Evolutionary conservation across 2,888 invertebrate genomes (phyloP), one percentile per base, ranked within the genome.

Genomic region (Acleris holmiana): DNA sequence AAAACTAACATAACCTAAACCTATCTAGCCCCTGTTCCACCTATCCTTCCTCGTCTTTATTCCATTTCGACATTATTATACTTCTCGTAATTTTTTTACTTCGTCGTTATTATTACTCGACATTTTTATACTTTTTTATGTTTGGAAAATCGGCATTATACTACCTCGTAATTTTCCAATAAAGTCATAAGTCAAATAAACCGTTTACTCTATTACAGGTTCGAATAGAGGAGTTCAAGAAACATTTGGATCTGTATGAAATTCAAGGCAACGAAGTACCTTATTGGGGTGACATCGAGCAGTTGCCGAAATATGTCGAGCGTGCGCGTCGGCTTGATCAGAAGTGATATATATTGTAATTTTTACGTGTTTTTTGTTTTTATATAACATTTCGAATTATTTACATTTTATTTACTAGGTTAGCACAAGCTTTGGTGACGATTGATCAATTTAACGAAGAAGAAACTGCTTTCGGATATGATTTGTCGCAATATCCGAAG

Each of bases 401-500:
- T 46, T 60, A 44, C 17, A 47, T 7, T 56, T 82, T 15, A 15
- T 51, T 67, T 69, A 46, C 23, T 56, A 94, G 95, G 79, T 90
- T 98, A 67, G 88, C 95, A 51, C 83, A 90, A 4, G 98, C 98
- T 4, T 94, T 97, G 85, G 94, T 94, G 51, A 95, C 94, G 67
- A 97, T 98, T 68, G 97, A 98, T 76, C 94, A 95, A 67, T 98
- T 99, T 76, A 99, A 99, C 82, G 96, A 96, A 79, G 99, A 99
- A 83, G 99, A 99, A 82, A 91, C 94, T 35, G 94, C 98, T 18
- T 99, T 96, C 80, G 97, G 96, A 13, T 98, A 97, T 95, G 97
- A 98, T 77, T 82, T 95, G 8, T 97, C 98, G 0, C 96, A 96
- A 73, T 99, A 99, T 91, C 98, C 98, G 0, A 93, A 96, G 68